Base-by-base conservation (phyloP, 2,888 invertebrate genomes). In the Nesidiocoris tenuis region DNA sequence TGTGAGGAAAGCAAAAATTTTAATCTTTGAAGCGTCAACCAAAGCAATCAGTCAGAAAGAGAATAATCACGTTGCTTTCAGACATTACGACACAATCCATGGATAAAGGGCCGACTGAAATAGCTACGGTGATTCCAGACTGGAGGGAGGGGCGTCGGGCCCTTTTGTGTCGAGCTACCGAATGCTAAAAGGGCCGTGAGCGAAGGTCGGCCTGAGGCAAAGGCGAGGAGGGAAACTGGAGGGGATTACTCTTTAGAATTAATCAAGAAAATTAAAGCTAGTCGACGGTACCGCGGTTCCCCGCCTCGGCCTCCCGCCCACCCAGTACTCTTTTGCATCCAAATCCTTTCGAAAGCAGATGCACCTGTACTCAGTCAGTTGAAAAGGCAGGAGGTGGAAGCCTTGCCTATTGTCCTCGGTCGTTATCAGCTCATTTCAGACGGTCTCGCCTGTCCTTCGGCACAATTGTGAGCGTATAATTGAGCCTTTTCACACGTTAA, bases 191-290 rank as follows among this genome's bases (percentile, higher is more conserved):
- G 39, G 39, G 5, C 39, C 39, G 39, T 12, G 3, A 39, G 12
- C 39, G 39, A 12, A 7, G 59, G 59, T 9, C n/a, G 59, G 59
- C n/a, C 59, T 59, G 59, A 59, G 59, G 59, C n/a, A n/a, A 59
- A 59, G 17, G 59, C 59, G 59, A n/a, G 7, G 59, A 5, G 59
- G 59, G 19, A 3, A 59, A 59, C 59, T 2, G 59, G 39, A 39
- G 12, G 39, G 39, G 39, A 39, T 68, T 24, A 67, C 56, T 22
- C 22, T 21, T 1, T 9, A 55, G 57, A 68, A 68, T 68, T 68
- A 68, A 68, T 68, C 68, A 68, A 56, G 68, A 68, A 68, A 68
- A 56, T 68, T 68, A 68, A 68, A 68, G 68, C 68, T 56, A 19
- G 68, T 68, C 68, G 55, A 55, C 56, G 23, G 54, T 22, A 54